phyloP scores from a whole-genome alignment of 2,888 invertebrate species.

The Metellina segmentata region DNA sequence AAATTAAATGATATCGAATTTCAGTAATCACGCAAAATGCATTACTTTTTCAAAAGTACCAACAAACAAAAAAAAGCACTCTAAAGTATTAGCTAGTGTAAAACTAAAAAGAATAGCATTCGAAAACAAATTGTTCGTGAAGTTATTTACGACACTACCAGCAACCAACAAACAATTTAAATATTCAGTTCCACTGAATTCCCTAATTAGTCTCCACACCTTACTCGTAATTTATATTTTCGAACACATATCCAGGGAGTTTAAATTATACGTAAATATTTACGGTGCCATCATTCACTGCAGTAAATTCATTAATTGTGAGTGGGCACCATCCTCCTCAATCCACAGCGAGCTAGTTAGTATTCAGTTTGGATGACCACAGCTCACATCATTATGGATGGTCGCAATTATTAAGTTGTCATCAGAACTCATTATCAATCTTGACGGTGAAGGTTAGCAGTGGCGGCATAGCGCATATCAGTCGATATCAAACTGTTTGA shows the following conservation, averaged over 20 bases:
- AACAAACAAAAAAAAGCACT: neutral
- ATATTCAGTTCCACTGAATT: neutral
- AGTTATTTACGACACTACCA: neutral
- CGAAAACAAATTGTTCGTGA: neutral
- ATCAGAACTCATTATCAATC: conserved; percentile 9
- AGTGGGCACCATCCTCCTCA: neutral
- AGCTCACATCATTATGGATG: conserved; percentile 15
- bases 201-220: neutral
- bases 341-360: neutral
- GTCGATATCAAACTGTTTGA: no score
- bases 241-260: neutral
- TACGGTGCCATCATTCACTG: neutral
- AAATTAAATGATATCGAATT: no score
- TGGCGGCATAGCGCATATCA: neutral
- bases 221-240: neutral
- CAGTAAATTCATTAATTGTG: conserved; percentile 2
- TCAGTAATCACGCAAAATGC: no score
- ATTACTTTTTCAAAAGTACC: neutral
- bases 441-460: neutral
- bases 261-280: neutral
- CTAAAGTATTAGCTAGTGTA: no score
- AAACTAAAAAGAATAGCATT: neutral
- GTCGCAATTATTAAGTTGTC: conserved; percentile 19
- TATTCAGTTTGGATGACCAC: conserved; percentile 20
- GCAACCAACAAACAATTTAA: neutral